phyloP scores from a whole-genome alignment of 2,888 invertebrate genomes.

The Notocelia uddmanniana region DNA sequence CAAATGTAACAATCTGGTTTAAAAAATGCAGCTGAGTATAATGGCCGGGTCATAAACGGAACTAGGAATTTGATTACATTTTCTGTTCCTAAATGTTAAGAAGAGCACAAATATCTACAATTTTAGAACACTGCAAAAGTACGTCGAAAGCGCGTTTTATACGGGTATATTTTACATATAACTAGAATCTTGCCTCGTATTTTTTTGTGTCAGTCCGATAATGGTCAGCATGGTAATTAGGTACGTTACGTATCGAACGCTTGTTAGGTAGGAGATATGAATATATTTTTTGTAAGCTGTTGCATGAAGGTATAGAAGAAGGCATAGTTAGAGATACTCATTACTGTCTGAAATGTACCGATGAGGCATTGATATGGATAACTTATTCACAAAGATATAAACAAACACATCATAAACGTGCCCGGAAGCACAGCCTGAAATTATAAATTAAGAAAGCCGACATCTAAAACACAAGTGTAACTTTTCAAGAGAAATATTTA shows the following conservation, averaged over 20 bases:
- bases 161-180: not conserved
- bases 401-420: too few relatives aligned
- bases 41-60: not conserved
- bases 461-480: conserved; percentile 10
- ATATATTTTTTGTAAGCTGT: too few relatives aligned
- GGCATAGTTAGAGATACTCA: too few relatives aligned
- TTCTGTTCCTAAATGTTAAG: not conserved
- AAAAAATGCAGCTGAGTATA: not conserved
- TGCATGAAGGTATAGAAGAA: too few relatives aligned
- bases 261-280: too few relatives aligned
- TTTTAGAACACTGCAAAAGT: not conserved
- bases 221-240: not conserved
- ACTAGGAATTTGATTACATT: not conserved
- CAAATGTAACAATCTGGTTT: not conserved
- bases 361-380: not conserved
- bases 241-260: too few relatives aligned
- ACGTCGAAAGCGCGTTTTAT: not conserved
- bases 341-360: too few relatives aligned
- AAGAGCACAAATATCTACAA: not conserved
- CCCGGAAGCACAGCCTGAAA: not conserved
- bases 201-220: not conserved
- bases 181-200: too few relatives aligned
- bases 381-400: not conserved
- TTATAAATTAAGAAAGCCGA: conserved; percentile 20
- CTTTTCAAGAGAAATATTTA: conserved; percentile 11